A percentile compares a stretch with the other conserved stretches of the same genome.
Evolutionary conservation across 2,113 vertebrate genomes (phyloP).

Genomic region (Noturus placidus): DNA sequence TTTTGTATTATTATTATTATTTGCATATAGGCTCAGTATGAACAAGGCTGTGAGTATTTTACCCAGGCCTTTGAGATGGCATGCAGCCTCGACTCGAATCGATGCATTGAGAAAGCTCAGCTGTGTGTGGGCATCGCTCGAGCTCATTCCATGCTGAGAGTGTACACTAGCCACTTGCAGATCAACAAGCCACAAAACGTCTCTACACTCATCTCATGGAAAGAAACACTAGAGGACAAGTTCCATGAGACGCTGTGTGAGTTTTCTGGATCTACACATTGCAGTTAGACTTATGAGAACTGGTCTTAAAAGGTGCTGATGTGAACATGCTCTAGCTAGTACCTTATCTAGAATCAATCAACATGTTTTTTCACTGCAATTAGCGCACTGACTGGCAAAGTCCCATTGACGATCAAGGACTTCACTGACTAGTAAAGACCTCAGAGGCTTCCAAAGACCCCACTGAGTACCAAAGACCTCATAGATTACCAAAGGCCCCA

Average conservation of each 20-base stretch:
- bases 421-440: background rate
- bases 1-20: conserved; percentile 17
- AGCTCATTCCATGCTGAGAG: conserved; percentile 53
- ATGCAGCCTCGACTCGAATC: conserved; percentile 50
- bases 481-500: no score
- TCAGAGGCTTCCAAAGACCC: no score
- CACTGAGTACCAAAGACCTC: no score
- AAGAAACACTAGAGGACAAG: conserved; percentile 68
- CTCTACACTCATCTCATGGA: conserved; percentile 73
- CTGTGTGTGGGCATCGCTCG: conserved; percentile 65
- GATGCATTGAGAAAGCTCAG: conserved; percentile 70
- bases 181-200: conserved; percentile 58
- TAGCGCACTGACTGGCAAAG: background rate
- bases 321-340: background rate
- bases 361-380: background rate
- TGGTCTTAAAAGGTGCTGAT: background rate
- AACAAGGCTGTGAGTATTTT: conserved; percentile 61
- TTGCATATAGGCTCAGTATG: conserved; percentile 27
- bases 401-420: background rate
- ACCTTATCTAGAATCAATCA: background rate
- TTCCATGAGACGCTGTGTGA: background rate
- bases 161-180: conserved; percentile 57
- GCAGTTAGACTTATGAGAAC: background rate
- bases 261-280: background rate
- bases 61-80: conserved; percentile 71